Base-by-base conservation (phyloP, 2,797 vertebrate species). In the Odontamblyopus rebecca region DNA sequence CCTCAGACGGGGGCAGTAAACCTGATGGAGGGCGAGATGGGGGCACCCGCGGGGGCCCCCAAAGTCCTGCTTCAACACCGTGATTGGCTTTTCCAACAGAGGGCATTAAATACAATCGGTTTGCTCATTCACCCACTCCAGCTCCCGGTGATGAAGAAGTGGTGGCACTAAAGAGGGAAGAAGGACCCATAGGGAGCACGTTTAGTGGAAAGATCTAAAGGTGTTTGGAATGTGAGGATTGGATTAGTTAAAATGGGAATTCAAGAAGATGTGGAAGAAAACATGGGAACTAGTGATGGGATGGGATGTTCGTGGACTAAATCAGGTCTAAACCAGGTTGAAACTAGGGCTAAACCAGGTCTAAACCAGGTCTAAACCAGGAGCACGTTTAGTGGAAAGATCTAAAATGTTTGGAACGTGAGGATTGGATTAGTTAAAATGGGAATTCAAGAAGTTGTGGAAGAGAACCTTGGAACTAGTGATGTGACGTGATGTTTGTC, bases 1-100 rank as follows among this genome's bases (percentile, higher is more conserved):
- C 93, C 90, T 88, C 91, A 26, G 54, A 89, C 89, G 89, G 88
- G 86, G 81, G 88, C 89, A 90, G 86, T 93, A 91, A 92, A 92
- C 88, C 84, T 83, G 73, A 78, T 78, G 23, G 23, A 78, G 75
- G 81, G 81, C 74, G 87, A 16, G 13, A 16, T 89, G 86, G 85
- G 82, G 82, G 76, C 78, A 75, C 84, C 87, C 72, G 82, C 66
- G 89, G 85, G 78, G 30, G 82, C 84, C 82, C 81, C 81, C 89
- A 90, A 85, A 89, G 56, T 60, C 79, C 77, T 78, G 83, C 76
- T 87, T 85, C 89, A 85, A 88, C 89, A 88, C 84, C 73, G 81
- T 83, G 72, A 86, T 80, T 82, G 72, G 82, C 86, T 85, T 87
- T 81, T 80, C 81, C 73, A 90, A 90, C 78, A 86, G 89, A 85